phyloP scores from a whole-genome alignment of 1,140 invertebrate species.

The Bradynema listronoti region DNA sequence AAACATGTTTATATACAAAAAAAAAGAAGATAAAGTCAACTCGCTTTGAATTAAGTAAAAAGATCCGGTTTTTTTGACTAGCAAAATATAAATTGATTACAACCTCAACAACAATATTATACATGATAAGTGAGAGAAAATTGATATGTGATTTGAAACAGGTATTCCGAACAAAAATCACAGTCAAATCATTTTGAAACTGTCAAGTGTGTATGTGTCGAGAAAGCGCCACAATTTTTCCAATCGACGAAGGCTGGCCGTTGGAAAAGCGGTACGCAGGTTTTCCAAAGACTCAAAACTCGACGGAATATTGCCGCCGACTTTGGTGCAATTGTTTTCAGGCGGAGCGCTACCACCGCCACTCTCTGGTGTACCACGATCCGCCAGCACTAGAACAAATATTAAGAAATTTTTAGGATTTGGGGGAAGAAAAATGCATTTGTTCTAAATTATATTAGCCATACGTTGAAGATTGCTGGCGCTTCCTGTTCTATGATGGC shows the following conservation, averaged over 20 bases:
- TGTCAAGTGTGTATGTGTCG: slow-evolving; percentile 1
- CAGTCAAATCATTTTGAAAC: slow-evolving; percentile 13
- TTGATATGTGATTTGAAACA: too few species aligned
- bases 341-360: neutral
- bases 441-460: neutral
- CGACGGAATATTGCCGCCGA: neutral
- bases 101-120: too few species aligned
- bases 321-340: neutral
- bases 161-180: too few species aligned
- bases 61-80: too few species aligned
- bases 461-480: neutral
- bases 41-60: too few species aligned
- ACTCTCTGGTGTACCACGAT: neutral
- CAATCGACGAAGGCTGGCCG: neutral
- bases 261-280: neutral
- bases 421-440: neutral
- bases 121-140: too few species aligned
- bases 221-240: slow-evolving; percentile 8
- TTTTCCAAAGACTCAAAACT: slow-evolving; percentile 8
- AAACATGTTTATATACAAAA: too few species aligned
- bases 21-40: too few species aligned
- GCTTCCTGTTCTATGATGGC: neutral
- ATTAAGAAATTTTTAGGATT: neutral
- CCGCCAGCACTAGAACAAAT: neutral
- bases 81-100: too few species aligned